Percentiles rank a stretch among this genome's conserved stretches.
Evolutionary conservation across 1,140 invertebrate species (phyloP).

Genomic region (Pteromalus puparum): DNA sequence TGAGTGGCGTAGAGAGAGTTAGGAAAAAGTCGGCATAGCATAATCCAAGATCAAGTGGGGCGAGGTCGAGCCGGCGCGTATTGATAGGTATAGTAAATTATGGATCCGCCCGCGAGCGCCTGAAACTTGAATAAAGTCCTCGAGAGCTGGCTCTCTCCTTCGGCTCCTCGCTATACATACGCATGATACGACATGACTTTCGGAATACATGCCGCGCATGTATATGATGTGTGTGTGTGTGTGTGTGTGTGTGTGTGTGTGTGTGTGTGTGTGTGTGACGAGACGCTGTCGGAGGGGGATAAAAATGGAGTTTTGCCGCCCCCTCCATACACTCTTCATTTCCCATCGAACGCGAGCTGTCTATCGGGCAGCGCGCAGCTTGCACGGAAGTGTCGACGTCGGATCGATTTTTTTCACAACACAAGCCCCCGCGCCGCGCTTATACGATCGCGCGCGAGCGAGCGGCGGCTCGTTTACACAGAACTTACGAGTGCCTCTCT

Average conservation of each 20-base stretch:
- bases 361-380: conserved; percentile 15
- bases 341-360: conserved; percentile 18
- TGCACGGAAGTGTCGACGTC: neutral
- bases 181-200: conserved; percentile 37
- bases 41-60: conserved; percentile 22
- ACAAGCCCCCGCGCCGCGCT: neutral
- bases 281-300: neutral
- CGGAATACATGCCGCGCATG: conserved; percentile 31
- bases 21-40: conserved; percentile 2
- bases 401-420: conserved; percentile 28
- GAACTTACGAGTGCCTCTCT: conserved; percentile 56
- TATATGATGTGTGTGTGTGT: too few species aligned
- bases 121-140: conserved; percentile 4
- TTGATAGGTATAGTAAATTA: conserved; percentile 38
- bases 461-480: conserved; percentile 57
- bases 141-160: neutral
- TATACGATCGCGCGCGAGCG: neutral
- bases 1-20: neutral
- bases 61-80: neutral
- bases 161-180: neutral
- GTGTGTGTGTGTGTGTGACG: neutral
- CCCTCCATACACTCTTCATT: neutral
- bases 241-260: too few species aligned
- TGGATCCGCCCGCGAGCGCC: neutral
- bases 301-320: conserved; percentile 32